Percentiles rank a stretch among this genome's conserved stretches.
Conservation (phyloP, 2,113 vertebrate genomes). For the Acanthisitta chloris region DNA sequence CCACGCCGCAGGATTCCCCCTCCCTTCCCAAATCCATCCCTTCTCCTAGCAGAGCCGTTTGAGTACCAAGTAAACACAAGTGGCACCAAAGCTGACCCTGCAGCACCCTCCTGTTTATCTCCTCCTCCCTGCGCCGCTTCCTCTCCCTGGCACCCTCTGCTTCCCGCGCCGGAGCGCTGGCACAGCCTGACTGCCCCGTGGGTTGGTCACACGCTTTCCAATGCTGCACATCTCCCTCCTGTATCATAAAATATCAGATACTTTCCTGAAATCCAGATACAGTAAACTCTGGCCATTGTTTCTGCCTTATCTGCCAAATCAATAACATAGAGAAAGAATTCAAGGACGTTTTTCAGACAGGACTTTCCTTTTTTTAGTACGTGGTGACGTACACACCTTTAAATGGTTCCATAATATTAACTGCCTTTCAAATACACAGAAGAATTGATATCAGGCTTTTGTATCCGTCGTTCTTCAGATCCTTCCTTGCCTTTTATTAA, state of each 20-base stretch:
- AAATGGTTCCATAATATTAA: background rate
- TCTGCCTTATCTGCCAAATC: conserved; percentile 45
- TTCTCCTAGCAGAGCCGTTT: background rate
- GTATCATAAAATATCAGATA: background rate
- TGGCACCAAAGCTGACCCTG: background rate
- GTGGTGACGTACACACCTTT: conserved; percentile 1
- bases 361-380: conserved; percentile 53
- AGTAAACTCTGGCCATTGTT: conserved; percentile 39
- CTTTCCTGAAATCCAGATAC: conserved; percentile 15
- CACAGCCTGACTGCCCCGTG: accelerated
- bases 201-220: background rate
- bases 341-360: conserved; percentile 54
- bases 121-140: background rate
- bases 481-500: conserved; percentile 35
- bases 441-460: background rate
- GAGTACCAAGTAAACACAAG: background rate
- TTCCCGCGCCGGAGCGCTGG: background rate
- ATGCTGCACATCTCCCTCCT: background rate
- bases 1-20: background rate
- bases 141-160: background rate
- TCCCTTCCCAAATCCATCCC: background rate
- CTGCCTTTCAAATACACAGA: background rate
- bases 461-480: background rate
- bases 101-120: background rate
- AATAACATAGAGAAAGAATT: conserved; percentile 34